A percentile compares a stretch with the other conserved stretches of the same genome.
Evolutionary conservation across 2,888 invertebrate species (phyloP).

Genomic region (Diplazon laetatorius): DNA sequence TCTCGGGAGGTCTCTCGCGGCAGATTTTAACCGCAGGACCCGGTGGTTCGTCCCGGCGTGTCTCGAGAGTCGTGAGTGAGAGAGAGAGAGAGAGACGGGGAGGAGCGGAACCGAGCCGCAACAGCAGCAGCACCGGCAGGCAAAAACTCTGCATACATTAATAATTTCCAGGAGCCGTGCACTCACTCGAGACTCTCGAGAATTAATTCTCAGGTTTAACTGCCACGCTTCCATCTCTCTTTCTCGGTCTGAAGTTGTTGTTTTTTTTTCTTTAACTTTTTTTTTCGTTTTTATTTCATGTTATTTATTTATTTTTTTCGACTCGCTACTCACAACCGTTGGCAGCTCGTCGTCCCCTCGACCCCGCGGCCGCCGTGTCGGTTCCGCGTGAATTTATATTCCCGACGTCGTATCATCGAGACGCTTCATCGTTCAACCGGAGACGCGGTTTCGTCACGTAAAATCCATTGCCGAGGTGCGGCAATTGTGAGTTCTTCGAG

Average conservation of each 20-base stretch:
- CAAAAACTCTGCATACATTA: constrained; percentile 80
- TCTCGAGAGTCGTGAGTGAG: constrained; percentile 70
- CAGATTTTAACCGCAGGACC: constrained; percentile 71
- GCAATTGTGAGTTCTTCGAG: constrained; percentile 4
- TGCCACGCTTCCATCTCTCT: constrained; percentile 48
- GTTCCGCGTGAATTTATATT: constrained; percentile 53
- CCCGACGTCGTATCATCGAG: constrained; percentile 57
- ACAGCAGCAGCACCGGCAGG: constrained; percentile 67
- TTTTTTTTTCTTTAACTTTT: constrained; percentile 9
- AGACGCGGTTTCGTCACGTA: constrained; percentile 40
- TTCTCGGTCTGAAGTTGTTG: not conserved
- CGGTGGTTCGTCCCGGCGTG: constrained; percentile 37
- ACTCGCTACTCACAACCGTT: constrained; percentile 54
- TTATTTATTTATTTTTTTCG: too few species aligned
- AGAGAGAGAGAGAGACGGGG: constrained; percentile 59
- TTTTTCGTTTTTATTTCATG: not conserved
- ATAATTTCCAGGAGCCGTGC: constrained; percentile 74
- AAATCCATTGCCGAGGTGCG: constrained; percentile 33
- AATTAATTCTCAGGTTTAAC: constrained; percentile 68
- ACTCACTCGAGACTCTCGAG: constrained; percentile 67
- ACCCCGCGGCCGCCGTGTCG: constrained; percentile 18
- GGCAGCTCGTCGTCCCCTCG: constrained; percentile 16
- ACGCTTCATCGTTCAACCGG: constrained; percentile 35
- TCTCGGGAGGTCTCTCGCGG: constrained; percentile 75
- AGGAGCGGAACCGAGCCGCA: constrained; percentile 61